These are phyloP conservation scores for Saguinus midas DNA, from an alignment of 2,113 vertebrate species.

Conservation along the genomic window DNA sequence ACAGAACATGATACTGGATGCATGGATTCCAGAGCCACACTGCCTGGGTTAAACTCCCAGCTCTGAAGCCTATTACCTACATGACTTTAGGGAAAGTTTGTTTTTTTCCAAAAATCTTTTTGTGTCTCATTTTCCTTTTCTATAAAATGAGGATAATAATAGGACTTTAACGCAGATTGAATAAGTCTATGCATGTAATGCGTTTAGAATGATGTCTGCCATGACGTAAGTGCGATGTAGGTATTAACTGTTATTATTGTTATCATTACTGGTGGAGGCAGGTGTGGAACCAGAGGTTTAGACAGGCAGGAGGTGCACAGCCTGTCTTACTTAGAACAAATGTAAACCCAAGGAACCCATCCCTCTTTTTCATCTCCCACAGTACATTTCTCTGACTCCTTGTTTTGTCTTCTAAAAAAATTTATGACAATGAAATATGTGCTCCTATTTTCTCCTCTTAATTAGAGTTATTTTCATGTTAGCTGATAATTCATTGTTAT, in stretches of 20 bases:
- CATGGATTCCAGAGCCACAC: neutral
- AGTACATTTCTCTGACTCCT: slow-evolving; percentile 24
- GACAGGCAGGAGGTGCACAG: neutral
- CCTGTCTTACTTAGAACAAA: neutral
- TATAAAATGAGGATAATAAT: neutral
- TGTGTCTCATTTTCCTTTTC: neutral
- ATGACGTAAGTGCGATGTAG: neutral
- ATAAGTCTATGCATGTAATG: neutral
- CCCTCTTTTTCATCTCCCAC: neutral
- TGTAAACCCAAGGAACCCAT: neutral
- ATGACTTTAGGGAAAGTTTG: neutral
- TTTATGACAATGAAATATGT: slow-evolving; percentile 38
- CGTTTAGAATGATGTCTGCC: neutral
- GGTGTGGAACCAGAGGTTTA: neutral
- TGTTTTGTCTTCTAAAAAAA: slow-evolving; percentile 47
- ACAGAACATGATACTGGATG: neutral
- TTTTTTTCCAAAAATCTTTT: neutral
- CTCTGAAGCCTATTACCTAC: neutral
- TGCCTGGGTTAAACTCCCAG: neutral
- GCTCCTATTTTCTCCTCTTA: neutral
- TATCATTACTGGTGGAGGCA: neutral
- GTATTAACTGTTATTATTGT: neutral
- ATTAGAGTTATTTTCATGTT: slow-evolving; percentile 15
- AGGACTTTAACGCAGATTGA: neutral
- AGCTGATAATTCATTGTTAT: slow-evolving; percentile 35